Evolutionary conservation across 2,113 vertebrate genomes (phyloP), one percentile per base, ranked within the genome.

Genomic region (Vulpes vulpes): DNA sequence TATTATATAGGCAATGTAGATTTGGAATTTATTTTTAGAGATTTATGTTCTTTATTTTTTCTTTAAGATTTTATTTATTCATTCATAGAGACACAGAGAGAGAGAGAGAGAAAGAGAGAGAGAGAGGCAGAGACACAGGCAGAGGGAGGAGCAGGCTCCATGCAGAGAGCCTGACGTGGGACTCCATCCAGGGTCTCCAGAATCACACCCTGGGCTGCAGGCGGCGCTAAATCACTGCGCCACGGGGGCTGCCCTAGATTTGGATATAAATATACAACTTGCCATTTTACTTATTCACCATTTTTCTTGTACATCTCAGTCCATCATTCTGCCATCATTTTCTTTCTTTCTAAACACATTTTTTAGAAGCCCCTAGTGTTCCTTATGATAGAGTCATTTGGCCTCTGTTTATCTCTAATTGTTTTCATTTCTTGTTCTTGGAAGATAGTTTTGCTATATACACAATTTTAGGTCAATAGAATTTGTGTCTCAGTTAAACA

Each of bases 341-440:
- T 76, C 59, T 83, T 97, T 71, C 60, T 12, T 92, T 35, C 19
- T 55, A 35, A 79, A 15, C 35, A 57, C 64, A 78, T 51, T 76
- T 49, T 83, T 78, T 62, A 38, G 76, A 71, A 79, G 19, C 17
- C 55, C 5, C n/a, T 43, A 17, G 49, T 32, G 16, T 73, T 80
- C 30, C 55, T 38, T 43, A 32, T 30, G 25, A 17, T 43, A 19
- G 71, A 62, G 51, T 84, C 16, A 49, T 11, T 20, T 78, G 67
- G 27, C 4, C 25, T 83, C 35, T 86, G n/a, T 82, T 64, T 64
- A 73, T 16, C 60, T 14, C 10, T 85, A n/a, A n/a, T 81, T 81
- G 38, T 76, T 81, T 85, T n/a, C 25, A 35, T 55, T 93, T 93
- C 64, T 76, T 80, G 25, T 65, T 49, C 89, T 93, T 82, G 25